Evolutionary conservation across 64 coral and sea anemone species (phyloP).

Genomic region (Orbicella faveolata): DNA sequence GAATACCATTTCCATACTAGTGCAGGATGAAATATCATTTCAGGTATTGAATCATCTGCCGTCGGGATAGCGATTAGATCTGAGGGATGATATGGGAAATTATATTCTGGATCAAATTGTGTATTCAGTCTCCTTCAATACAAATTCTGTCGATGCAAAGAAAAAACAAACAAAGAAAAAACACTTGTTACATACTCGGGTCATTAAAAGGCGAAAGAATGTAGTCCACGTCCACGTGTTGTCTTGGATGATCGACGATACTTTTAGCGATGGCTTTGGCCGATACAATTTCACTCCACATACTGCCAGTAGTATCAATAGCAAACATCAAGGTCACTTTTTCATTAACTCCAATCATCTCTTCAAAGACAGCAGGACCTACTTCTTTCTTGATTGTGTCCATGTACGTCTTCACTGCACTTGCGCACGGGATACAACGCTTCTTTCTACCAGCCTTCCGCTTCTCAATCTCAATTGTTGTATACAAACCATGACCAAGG

Average conservation of each 20-base stretch:
- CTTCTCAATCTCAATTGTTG: slow-evolving; percentile 7
- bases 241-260: slow-evolving; percentile 5
- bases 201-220: slow-evolving; percentile 41
- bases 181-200: slow-evolving; percentile 18
- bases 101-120: no score
- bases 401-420: slow-evolving; percentile 20
- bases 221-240: slow-evolving; percentile 11
- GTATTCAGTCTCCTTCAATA: no score
- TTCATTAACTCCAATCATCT: background rate
- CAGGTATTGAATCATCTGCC: no score
- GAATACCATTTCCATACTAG: no score
- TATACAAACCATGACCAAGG: slow-evolving; percentile 55
- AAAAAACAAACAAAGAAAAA: background rate
- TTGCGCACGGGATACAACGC: background rate
- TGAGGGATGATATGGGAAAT: no score
- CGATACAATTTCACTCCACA: slow-evolving; percentile 24
- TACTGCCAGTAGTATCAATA: slow-evolving; percentile 50
- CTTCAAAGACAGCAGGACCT: background rate
- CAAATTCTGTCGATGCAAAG: no score
- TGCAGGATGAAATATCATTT: no score
- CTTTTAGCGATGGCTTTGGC: slow-evolving; percentile 11
- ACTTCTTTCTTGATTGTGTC: slow-evolving; percentile 43
- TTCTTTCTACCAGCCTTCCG: background rate
- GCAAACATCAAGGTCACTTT: slow-evolving; percentile 37
- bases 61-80: no score